Evolutionary conservation across 2,113 vertebrate species (phyloP).

Genomic region (Eonycteris spelaea): DNA sequence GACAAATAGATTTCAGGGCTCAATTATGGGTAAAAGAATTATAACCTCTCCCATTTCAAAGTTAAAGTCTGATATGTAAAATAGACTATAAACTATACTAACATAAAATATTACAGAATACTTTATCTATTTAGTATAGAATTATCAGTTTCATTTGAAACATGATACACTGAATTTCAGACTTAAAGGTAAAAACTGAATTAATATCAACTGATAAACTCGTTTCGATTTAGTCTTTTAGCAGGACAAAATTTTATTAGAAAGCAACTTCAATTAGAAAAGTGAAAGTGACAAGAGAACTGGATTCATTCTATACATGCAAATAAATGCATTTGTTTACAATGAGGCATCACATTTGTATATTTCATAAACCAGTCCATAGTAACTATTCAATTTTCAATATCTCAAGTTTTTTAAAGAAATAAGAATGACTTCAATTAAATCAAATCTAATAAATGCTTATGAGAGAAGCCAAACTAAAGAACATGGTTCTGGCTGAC

Average conservation of each 20-base stretch:
- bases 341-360: neutral
- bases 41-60: neutral
- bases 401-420: neutral
- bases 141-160: neutral
- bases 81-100: neutral
- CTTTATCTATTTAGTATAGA: neutral
- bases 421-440: neutral
- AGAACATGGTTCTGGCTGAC: neutral
- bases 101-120: neutral
- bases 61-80: neutral
- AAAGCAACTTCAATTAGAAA: neutral
- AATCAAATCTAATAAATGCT: neutral
- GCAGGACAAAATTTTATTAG: neutral
- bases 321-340: neutral
- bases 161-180: neutral
- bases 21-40: neutral
- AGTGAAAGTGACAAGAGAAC: neutral
- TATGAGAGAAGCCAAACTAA: neutral
- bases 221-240: neutral
- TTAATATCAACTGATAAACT: neutral
- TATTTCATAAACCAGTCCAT: neutral
- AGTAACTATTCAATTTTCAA: neutral
- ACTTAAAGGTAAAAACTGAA: neutral
- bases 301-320: neutral
- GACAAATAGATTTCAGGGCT: neutral